A percentile compares a stretch with the other conserved stretches of the same genome.
These are phyloP conservation scores for Netelia virgata DNA, from an alignment of 2,888 invertebrate genomes.

Conservation along the genomic window DNA sequence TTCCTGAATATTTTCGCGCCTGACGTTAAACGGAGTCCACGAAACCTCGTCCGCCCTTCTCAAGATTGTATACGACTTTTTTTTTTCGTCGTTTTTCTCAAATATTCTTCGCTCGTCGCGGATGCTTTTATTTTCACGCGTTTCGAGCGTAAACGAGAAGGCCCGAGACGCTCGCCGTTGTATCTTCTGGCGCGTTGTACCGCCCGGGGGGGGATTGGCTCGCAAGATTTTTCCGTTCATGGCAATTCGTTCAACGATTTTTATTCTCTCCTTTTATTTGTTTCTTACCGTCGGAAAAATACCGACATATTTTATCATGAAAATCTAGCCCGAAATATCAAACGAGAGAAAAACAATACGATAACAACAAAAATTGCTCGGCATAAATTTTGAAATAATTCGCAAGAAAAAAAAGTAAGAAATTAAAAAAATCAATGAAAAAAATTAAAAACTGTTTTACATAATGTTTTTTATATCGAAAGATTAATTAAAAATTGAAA, in stretches of 20 bases:
- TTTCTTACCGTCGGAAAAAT: constrained; percentile 14
- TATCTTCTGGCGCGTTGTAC: constrained; percentile 1
- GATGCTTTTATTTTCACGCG: constrained; percentile 53
- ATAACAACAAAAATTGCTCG: neutral
- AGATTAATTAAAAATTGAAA: no score
- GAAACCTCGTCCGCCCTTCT: neutral
- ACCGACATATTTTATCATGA: neutral
- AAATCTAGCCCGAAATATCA: neutral
- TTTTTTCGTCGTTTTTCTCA: constrained; percentile 54
- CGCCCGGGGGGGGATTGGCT: constrained; percentile 12
- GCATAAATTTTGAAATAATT: no score
- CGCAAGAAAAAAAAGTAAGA: no score
- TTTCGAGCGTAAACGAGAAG: constrained; percentile 7
- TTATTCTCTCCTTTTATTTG: constrained; percentile 2
- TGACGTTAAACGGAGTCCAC: neutral
- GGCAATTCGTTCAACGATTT: constrained; percentile 20
- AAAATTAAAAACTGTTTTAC: no score
- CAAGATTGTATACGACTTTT: constrained; percentile 18
- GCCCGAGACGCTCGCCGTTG: constrained; percentile 18
- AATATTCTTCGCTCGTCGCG: constrained; percentile 36
- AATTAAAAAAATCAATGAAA: no score
- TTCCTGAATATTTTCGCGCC: constrained; percentile 42
- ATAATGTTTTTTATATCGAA: no score
- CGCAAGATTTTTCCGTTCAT: constrained; percentile 27
- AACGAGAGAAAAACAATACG: no score